A percentile compares a stretch with the other conserved stretches of the same genome.
Conservation (phyloP, 2,113 vertebrate genomes). For the Pterophyllum scalare region DNA sequence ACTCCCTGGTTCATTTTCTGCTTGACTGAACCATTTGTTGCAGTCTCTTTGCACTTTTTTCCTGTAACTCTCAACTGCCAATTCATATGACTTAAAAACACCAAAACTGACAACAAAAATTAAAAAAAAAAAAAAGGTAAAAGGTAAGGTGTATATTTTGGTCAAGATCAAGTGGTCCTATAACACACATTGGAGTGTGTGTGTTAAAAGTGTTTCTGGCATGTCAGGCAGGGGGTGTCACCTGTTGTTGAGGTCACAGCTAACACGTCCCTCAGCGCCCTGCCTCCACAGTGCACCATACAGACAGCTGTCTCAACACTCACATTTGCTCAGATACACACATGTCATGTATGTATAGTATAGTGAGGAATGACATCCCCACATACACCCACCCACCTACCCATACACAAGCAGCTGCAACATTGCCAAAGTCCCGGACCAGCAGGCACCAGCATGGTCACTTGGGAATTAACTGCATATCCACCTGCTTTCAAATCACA, state of each 20-base stretch:
- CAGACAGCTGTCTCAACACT: slow-evolving; percentile 83
- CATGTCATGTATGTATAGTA: slow-evolving; percentile 78
- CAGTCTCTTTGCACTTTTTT: background rate
- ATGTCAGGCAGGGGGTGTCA: slow-evolving; percentile 48
- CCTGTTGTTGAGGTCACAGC: slow-evolving; percentile 71
- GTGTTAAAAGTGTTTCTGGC: slow-evolving; percentile 11
- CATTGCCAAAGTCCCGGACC: slow-evolving; percentile 78
- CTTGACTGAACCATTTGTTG: background rate
- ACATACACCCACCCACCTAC: slow-evolving; percentile 33
- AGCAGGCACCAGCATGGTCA: slow-evolving; percentile 79
- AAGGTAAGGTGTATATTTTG: slow-evolving; percentile 52
- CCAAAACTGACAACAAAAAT: background rate
- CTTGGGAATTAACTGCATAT: slow-evolving; percentile 79
- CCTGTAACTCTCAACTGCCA: background rate
- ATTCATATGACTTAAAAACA: background rate
- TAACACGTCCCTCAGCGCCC: slow-evolving; percentile 76
- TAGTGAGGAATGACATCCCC: slow-evolving; percentile 80
- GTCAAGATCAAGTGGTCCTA: slow-evolving; percentile 51
- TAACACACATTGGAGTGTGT: slow-evolving; percentile 8
- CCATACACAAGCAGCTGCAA: slow-evolving; percentile 80
- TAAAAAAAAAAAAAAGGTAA: background rate
- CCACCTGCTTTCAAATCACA: slow-evolving; percentile 68
- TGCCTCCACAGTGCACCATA: slow-evolving; percentile 66
- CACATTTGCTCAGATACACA: slow-evolving; percentile 59
- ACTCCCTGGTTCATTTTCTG: background rate